Evolutionary conservation across 2,888 invertebrate species (phyloP).

Genomic region (Helicoverpa assulta): DNA sequence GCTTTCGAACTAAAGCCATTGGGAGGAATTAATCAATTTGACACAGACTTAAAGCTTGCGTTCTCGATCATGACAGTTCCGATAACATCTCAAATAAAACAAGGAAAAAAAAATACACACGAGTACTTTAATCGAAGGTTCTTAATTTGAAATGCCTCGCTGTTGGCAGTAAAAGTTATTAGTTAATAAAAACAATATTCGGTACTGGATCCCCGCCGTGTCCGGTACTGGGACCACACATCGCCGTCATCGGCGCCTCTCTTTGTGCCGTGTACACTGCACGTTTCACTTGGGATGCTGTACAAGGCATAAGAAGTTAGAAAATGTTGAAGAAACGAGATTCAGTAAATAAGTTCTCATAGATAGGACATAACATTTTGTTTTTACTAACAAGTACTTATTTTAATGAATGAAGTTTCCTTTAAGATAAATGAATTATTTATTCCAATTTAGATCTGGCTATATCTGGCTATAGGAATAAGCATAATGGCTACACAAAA

Average conservation of each 20-base stretch:
- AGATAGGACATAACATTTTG: not conserved
- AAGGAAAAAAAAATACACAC: slow-evolving; percentile 11
- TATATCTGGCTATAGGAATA: too few relatives aligned
- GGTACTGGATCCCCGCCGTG: slow-evolving; percentile 70
- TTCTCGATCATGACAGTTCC: slow-evolving; percentile 30
- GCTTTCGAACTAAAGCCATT: slow-evolving; percentile 14
- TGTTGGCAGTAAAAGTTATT: slow-evolving; percentile 68
- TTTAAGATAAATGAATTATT: too few relatives aligned
- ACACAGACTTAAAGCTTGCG: slow-evolving; percentile 6
- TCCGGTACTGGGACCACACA: slow-evolving; percentile 75
- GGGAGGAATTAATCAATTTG: slow-evolving; percentile 13
- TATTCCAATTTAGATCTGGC: too few relatives aligned
- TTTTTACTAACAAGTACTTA: too few relatives aligned
- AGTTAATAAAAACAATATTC: slow-evolving; percentile 71
- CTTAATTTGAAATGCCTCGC: slow-evolving; percentile 55
- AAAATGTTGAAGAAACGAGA: slow-evolving; percentile 26
- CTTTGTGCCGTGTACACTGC: slow-evolving; percentile 62
- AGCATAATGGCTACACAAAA: too few relatives aligned
- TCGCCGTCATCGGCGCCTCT: slow-evolving; percentile 62
- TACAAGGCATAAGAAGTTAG: slow-evolving; percentile 42
- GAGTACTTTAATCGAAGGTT: slow-evolving; percentile 46
- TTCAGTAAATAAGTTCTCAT: not conserved
- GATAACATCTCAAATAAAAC: slow-evolving; percentile 34
- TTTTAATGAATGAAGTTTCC: too few relatives aligned
- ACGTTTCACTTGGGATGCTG: slow-evolving; percentile 63